Conservation (phyloP, 1,140 invertebrate genomes). For the Ceratosolen solmsi region DNA sequence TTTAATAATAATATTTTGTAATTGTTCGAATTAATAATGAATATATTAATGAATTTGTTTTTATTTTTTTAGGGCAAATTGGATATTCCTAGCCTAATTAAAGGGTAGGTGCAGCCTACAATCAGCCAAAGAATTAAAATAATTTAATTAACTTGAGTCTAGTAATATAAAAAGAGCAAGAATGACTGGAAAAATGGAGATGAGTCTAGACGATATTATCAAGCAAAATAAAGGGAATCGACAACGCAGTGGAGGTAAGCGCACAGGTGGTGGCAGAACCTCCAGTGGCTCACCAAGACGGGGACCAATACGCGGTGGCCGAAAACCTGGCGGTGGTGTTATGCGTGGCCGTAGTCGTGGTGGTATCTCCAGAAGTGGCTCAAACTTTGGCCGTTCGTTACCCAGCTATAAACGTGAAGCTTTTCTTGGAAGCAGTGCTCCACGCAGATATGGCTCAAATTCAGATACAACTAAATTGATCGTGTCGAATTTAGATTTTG, state of each 20-base stretch:
- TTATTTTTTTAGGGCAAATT: conserved; percentile 21
- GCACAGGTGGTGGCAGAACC: conserved; percentile 51
- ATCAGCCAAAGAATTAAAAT: conserved; percentile 28
- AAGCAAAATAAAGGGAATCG: conserved; percentile 82
- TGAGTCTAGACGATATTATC: conserved; percentile 97
- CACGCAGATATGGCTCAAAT: conserved; percentile 56
- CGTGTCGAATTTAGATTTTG: conserved; percentile 97
- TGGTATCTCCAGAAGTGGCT: conserved; percentile 74
- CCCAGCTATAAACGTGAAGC: conserved; percentile 45
- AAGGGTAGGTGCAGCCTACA: conserved; percentile 17
- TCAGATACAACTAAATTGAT: conserved; percentile 88
- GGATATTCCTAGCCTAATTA: not conserved
- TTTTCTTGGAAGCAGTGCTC: conserved; percentile 34
- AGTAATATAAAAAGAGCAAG: not conserved
- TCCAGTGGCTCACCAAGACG: conserved; percentile 63
- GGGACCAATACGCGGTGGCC: conserved; percentile 54
- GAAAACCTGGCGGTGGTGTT: conserved; percentile 74
- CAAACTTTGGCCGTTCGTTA: conserved; percentile 13
- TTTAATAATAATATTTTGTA: no score
- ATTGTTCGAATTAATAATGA: no score
- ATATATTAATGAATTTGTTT: no score
- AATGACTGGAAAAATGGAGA: conserved; percentile 87
- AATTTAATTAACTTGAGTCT: not conserved
- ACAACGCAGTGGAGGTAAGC: conserved; percentile 70
- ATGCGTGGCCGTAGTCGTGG: conserved; percentile 79